phyloP scores from a whole-genome alignment of 2,888 invertebrate species.

The Lithosia quadra region DNA sequence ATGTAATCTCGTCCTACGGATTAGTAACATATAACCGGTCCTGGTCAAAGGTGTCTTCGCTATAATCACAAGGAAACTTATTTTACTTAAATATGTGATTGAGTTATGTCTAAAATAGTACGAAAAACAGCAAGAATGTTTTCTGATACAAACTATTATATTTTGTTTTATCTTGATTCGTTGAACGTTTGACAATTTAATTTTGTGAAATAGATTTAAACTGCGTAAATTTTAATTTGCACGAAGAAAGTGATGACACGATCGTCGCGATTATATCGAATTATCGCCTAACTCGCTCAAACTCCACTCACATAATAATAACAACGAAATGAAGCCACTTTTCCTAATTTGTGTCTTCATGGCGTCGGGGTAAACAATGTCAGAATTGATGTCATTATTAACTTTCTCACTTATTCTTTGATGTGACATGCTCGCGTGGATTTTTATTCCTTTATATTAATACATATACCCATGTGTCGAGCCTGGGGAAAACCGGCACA shows the following conservation, averaged over 20 bases:
- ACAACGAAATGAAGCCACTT: neutral
- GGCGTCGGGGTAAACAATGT: slow-evolving; percentile 19
- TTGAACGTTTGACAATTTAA: too few species aligned
- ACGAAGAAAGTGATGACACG: neutral
- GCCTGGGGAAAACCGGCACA: slow-evolving; percentile 34
- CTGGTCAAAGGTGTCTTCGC: too few species aligned
- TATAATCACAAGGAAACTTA: too few species aligned
- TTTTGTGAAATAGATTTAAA: too few species aligned
- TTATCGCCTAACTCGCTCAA: neutral
- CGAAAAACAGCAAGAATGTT: neutral
- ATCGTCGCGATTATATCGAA: neutral
- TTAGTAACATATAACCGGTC: neutral
- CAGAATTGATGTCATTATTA: slow-evolving; percentile 30
- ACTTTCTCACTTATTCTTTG: slow-evolving; percentile 23
- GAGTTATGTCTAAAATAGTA: neutral
- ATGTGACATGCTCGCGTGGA: slow-evolving; percentile 21
- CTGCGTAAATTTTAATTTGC: neutral
- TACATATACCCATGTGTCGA: slow-evolving; percentile 24
- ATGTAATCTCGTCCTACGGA: neutral
- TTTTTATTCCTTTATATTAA: slow-evolving; percentile 38
- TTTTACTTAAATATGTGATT: neutral
- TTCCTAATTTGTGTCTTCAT: neutral
- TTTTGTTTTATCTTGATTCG: too few species aligned
- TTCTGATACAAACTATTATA: neutral
- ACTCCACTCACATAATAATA: neutral